Base-by-base conservation (phyloP, 2,797 vertebrate species). In the Rhinoraja longicauda region DNA sequence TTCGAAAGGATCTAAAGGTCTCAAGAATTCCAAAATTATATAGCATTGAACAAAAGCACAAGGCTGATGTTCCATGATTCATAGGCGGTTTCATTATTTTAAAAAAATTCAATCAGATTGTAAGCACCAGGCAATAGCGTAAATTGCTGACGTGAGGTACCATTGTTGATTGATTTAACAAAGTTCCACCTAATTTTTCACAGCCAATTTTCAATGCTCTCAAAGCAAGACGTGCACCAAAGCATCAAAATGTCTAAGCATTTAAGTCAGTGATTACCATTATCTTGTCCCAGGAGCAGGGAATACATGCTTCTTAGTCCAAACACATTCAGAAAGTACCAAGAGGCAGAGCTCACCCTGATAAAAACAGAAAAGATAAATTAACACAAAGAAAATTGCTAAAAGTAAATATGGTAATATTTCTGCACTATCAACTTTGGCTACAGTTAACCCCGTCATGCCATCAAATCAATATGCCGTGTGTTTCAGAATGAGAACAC, bases 241-340 rank as follows among this genome's bases (percentile, higher is more conserved):
- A 59, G 73, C 70, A 72, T 92, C 45, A 53, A 53, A 53, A 29
- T 9, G 24, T 73, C 21, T 29, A 75, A 64, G n/a, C n/a, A 0
- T 17, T 72, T 15, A 90, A 92, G 7, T 53, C 10, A 84, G 29
- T 72, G 75, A 96, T 97, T 97, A 99, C 99, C 99, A 93, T 99
- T 99, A 95, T 99, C 99, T 96, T 99, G 99, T 94, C 99, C 99
- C 93, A 99, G 96, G 94, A 99, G 99, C 94, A 99, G 96, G 0
- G 99, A 99, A 94, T 99, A 99, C 97, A 99, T 99, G 97, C 99
- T 99, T 95, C 99, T 96, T 93, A 99, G 98, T 94, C 99, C 99
- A 97, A 99, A 99, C 45, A 99, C 99, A 94, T 99, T 99, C 94
- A 99, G 96, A 95, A 99, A 99, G 95, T 99, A 99, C 99, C 99